phyloP scores from a whole-genome alignment of 2,113 vertebrate genomes.

The Orcinus orca region DNA sequence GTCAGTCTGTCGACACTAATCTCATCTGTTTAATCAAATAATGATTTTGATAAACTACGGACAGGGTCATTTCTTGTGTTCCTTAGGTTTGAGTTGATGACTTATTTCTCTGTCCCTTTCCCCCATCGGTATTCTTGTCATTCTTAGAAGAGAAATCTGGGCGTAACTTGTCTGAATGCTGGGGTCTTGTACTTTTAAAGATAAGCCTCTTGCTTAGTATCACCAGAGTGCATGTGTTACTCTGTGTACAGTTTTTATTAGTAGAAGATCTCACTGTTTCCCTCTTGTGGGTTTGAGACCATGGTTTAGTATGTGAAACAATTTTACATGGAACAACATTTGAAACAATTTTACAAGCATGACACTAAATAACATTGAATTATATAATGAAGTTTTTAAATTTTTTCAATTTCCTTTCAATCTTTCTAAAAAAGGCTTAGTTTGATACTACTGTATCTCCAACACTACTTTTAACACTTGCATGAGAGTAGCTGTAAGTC shows the following conservation, averaged over 20 bases:
- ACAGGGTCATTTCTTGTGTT: neutral
- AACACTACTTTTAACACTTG: neutral
- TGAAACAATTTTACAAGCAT: neutral
- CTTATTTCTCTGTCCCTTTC: neutral
- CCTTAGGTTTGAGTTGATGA: neutral
- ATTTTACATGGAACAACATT: neutral
- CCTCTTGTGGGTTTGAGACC: neutral
- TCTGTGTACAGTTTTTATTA: neutral
- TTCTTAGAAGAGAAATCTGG: neutral
- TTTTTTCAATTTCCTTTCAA: neutral
- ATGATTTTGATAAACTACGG: neutral
- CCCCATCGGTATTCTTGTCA: neutral
- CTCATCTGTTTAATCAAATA: slow-evolving; percentile 29
- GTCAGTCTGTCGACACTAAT: neutral
- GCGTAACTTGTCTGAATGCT: neutral
- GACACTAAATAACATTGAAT: neutral
- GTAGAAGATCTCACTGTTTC: neutral
- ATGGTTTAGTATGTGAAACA: neutral
- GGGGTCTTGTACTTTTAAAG: neutral
- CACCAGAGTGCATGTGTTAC: neutral
- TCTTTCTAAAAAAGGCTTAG: neutral
- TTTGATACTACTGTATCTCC: neutral
- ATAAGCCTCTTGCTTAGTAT: neutral
- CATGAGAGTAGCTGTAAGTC: neutral
- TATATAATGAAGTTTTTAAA: neutral